phyloP scores from a whole-genome alignment of 2,888 invertebrate species.

The Margaritifera margaritifera region DNA sequence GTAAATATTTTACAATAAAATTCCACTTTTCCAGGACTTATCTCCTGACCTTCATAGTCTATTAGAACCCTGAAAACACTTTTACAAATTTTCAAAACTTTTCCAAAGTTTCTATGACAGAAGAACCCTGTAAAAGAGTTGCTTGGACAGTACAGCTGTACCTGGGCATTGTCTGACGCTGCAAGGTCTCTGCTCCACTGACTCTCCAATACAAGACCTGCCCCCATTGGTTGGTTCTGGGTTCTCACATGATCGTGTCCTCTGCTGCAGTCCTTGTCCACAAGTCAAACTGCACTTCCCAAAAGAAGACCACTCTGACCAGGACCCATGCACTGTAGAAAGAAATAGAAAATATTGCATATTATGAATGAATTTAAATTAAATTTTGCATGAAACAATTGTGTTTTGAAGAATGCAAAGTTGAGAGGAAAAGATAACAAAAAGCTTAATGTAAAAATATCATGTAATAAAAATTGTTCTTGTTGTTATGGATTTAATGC shows the following conservation, averaged over 20 bases:
- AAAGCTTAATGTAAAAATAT: too few species aligned
- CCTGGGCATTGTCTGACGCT: constrained; percentile 61
- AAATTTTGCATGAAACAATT: too few species aligned
- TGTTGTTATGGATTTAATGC: too few species aligned
- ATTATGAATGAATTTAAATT: not conserved
- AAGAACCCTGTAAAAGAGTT: not conserved
- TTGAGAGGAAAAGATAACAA: too few species aligned
- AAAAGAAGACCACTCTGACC: constrained; percentile 78
- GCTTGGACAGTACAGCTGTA: constrained; percentile 20
- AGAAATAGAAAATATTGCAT: constrained; percentile 4
- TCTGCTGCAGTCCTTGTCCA: constrained; percentile 75
- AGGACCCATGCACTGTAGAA: constrained; percentile 72
- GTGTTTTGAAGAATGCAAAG: too few species aligned
- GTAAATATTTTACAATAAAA: too few species aligned
- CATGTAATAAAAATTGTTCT: too few species aligned
- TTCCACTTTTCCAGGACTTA: too few species aligned
- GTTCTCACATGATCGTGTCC: constrained; percentile 75
- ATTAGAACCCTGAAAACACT: too few species aligned
- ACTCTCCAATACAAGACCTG: constrained; percentile 69
- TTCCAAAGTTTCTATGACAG: too few species aligned
- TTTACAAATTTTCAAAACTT: too few species aligned
- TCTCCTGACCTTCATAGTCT: too few species aligned
- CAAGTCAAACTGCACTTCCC: constrained; percentile 76
- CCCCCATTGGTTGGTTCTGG: constrained; percentile 74
- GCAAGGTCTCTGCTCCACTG: constrained; percentile 63